Percentiles rank a stretch among this genome's conserved stretches.
phyloP scores from a whole-genome alignment of 2,797 vertebrate genomes.

The Labeo calbasu region DNA sequence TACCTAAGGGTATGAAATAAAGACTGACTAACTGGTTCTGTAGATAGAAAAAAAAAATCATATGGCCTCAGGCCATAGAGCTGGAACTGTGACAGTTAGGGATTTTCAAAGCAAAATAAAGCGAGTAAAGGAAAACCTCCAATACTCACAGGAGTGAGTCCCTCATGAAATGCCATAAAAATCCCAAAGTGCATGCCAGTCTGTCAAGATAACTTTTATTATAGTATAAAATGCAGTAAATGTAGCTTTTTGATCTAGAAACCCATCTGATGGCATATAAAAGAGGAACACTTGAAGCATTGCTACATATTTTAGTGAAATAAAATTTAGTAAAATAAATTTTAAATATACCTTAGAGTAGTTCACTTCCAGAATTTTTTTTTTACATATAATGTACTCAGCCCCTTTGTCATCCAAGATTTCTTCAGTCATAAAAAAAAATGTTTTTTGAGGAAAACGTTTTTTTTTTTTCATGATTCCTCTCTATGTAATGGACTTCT shows the following conservation, averaged over 20 bases:
- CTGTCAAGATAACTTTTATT: not conserved
- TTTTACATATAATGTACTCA: too few species aligned
- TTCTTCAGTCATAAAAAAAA: too few species aligned
- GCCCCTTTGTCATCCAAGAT: too few species aligned
- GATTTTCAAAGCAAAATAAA: slow-evolving; percentile 48
- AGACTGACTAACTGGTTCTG: slow-evolving; percentile 23
- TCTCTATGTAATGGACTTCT: too few species aligned
- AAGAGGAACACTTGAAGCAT: not conserved
- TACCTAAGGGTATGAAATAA: slow-evolving; percentile 40
- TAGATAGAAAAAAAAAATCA: slow-evolving; percentile 25
- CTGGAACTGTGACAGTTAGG: slow-evolving; percentile 47
- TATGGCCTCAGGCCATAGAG: slow-evolving; percentile 43
- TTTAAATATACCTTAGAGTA: not conserved
- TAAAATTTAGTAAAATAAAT: not conserved
- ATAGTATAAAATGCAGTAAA: slow-evolving; percentile 14
- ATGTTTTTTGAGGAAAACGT: too few species aligned
- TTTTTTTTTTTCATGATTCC: too few species aligned
- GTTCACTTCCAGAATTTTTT: too few species aligned
- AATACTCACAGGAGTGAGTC: not conserved
- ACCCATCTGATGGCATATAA: not conserved
- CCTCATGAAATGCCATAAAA: slow-evolving; percentile 1
- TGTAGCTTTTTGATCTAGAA: slow-evolving; percentile 14
- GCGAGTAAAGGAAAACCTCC: slow-evolving; percentile 25
- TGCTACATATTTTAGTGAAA: not conserved
- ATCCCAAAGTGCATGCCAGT: not conserved